Evolutionary conservation across 2,888 invertebrate genomes (phyloP).

Genomic region (Artemia sinica): DNA sequence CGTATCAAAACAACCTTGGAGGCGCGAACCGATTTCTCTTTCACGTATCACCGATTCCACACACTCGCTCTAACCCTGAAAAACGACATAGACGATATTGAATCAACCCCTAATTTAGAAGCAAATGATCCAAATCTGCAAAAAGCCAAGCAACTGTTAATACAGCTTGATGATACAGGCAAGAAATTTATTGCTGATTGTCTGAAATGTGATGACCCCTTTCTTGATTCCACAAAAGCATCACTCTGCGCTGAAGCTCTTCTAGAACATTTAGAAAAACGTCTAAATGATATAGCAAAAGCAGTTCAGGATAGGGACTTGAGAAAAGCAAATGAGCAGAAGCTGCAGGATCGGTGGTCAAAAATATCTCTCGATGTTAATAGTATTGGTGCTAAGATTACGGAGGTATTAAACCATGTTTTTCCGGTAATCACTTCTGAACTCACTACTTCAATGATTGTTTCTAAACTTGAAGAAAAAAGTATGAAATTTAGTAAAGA

Average conservation of each 20-base stretch:
- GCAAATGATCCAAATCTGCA: conserved; percentile 36
- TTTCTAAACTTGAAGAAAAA: conserved; percentile 5
- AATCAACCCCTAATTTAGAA: conserved; percentile 36
- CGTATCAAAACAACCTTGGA: conserved; percentile 43
- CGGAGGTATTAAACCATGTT: not conserved
- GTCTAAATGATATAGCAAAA: conserved; percentile 45
- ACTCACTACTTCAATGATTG: not conserved
- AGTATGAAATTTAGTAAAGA: not conserved
- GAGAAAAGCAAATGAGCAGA: conserved; percentile 39
- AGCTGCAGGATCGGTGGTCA: conserved; percentile 37
- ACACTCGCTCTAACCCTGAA: conserved; percentile 47
- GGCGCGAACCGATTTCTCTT: conserved; percentile 46
- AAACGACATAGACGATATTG: conserved; percentile 46
- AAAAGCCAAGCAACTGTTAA: conserved; percentile 43
- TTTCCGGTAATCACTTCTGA: conserved; percentile 9
- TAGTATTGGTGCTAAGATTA: conserved; percentile 31
- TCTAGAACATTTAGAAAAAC: conserved; percentile 46
- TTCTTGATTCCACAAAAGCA: conserved; percentile 48
- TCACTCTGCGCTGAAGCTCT: conserved; percentile 47
- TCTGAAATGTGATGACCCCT: conserved; percentile 44
- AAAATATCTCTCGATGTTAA: conserved; percentile 43
- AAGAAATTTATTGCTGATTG: conserved; percentile 47
- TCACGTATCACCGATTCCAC: conserved; percentile 52
- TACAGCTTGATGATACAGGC: conserved; percentile 47
- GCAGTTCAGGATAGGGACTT: conserved; percentile 54